phyloP scores from a whole-genome alignment of 2,113 vertebrate species.

The Chloropsis cyanopogon region DNA sequence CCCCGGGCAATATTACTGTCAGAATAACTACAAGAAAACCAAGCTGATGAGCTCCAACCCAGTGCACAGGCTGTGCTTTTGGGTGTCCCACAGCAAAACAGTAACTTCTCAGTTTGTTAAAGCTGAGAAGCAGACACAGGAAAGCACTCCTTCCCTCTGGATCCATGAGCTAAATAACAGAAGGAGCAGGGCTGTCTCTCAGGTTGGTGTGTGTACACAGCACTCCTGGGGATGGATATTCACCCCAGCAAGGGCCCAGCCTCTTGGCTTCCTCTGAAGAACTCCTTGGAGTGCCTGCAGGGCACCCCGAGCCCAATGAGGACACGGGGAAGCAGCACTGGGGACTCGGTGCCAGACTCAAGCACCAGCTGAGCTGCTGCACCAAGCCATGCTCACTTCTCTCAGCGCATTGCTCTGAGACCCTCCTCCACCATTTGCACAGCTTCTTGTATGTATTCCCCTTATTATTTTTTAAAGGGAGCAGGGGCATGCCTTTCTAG shows the following conservation, averaged over 20 bases:
- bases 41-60: not conserved
- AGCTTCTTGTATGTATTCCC: not conserved
- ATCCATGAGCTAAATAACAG: not conserved
- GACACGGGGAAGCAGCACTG: rapidly evolving
- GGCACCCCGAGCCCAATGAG: rapidly evolving
- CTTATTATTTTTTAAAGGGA: not conserved
- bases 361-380: not conserved
- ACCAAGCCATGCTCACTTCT: not conserved
- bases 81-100: not conserved
- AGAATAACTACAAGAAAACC: not conserved
- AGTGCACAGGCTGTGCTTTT: not conserved
- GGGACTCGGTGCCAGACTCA: not conserved
- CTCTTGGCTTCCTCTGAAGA: not conserved
- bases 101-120: not conserved
- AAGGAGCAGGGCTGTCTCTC: not conserved
- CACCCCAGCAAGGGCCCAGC: not conserved
- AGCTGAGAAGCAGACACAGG: not conserved
- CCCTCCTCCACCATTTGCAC: not conserved
- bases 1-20: not conserved
- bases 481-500: not conserved
- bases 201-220: rapidly evolving
- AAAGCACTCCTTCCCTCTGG: not conserved
- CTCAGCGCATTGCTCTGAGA: not conserved
- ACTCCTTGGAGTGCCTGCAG: not conserved
- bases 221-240: not conserved